Percentiles rank a stretch among this genome's conserved stretches.
Evolutionary conservation across 2,113 vertebrate genomes (phyloP).

Genomic region (Hipposideros armiger): DNA sequence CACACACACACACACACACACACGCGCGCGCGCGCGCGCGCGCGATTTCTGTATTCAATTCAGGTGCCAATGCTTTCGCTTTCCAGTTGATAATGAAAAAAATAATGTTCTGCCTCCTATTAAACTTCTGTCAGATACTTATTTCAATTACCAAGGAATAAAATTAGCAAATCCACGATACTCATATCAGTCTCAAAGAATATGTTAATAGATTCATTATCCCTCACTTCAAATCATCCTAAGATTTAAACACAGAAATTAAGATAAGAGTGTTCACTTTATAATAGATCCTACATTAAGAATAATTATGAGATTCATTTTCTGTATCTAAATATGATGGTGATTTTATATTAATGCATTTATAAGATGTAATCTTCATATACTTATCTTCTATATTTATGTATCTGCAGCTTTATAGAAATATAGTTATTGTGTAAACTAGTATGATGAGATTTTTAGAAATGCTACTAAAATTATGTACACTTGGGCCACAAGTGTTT

Average conservation of each 20-base stretch:
- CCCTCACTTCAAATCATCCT: background rate
- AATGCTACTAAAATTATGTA: background rate
- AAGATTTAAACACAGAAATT: conserved; percentile 10
- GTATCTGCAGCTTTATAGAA: background rate
- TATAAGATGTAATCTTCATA: background rate
- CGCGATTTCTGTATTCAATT: background rate
- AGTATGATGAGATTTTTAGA: background rate
- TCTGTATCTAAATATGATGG: background rate
- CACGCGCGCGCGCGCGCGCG: background rate
- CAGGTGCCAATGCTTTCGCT: background rate
- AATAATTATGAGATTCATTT: background rate
- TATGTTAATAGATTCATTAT: background rate
- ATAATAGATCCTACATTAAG: background rate
- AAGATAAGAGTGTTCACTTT: conserved; percentile 8
- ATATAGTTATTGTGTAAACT: background rate
- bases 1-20: too few species aligned
- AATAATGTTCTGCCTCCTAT: background rate
- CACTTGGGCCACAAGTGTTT: background rate
- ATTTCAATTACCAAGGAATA: conserved; percentile 11
- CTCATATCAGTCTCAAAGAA: background rate
- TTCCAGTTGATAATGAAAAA: conserved; percentile 11
- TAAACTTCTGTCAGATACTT: conserved; percentile 18
- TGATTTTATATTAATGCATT: conserved; percentile 28
- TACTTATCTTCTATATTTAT: background rate
- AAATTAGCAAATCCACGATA: background rate